A percentile compares a stretch with the other conserved stretches of the same genome.
These are phyloP conservation scores for Pyrrhosoma nymphula DNA, from an alignment of 2,888 invertebrate genomes.

Conservation along the genomic window DNA sequence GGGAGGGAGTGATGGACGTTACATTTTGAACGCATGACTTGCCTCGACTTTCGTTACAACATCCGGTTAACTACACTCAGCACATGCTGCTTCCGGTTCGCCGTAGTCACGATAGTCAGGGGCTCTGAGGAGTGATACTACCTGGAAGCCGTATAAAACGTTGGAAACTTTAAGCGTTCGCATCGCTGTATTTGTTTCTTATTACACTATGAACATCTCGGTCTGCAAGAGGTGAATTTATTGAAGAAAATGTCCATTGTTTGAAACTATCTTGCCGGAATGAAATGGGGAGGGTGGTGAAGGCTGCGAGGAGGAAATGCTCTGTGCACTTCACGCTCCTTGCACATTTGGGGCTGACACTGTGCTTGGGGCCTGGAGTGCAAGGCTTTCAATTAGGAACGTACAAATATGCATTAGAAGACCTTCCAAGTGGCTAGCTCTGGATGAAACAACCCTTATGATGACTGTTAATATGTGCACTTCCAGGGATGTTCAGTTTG, in stretches of 20 bases:
- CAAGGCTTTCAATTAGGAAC: not conserved
- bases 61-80: not conserved
- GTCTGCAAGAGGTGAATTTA: not conserved
- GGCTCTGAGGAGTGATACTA: no score
- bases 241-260: not conserved
- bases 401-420: no score
- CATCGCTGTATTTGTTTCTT: not conserved
- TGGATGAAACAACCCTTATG: no score
- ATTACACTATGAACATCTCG: not conserved
- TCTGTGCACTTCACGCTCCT: not conserved
- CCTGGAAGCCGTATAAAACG: not conserved
- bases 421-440: no score
- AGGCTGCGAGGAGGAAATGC: not conserved
- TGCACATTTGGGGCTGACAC: not conserved
- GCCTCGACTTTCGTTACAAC: constrained; percentile 10
- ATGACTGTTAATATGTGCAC: no score
- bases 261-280: not conserved
- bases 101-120: not conserved
- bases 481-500: no score
- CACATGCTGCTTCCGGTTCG: not conserved
- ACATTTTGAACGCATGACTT: not conserved
- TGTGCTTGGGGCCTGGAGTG: not conserved
- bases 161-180: not conserved
- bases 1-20: not conserved
- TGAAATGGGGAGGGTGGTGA: not conserved